A percentile compares a stretch with the other conserved stretches of the same genome.
phyloP scores from a whole-genome alignment of 2,888 invertebrate species.

The Melinaea menophilus region DNA sequence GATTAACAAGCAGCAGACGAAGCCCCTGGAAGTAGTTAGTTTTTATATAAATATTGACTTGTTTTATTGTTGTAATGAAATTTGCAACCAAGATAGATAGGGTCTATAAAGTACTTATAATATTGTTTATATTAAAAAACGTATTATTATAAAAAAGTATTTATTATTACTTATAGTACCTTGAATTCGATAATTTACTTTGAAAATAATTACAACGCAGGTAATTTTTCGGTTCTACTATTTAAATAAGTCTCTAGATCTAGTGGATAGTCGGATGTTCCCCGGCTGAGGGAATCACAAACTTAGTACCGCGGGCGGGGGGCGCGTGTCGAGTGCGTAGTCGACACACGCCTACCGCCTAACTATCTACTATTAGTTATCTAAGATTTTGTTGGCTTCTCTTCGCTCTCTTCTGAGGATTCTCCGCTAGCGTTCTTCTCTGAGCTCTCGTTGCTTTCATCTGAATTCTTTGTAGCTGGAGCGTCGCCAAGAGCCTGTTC shows the following conservation, averaged over 20 bases:
- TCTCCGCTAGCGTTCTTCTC: slow-evolving; percentile 42
- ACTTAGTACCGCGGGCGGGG: slow-evolving; percentile 51
- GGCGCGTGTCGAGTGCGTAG: slow-evolving; percentile 70
- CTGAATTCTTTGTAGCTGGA: slow-evolving; percentile 33
- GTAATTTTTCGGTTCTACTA: slow-evolving; percentile 67
- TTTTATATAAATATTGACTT: too few species aligned
- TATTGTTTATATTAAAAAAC: slow-evolving; percentile 51
- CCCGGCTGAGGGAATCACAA: slow-evolving; percentile 44
- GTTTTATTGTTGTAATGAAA: background rate
- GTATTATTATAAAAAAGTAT: slow-evolving; percentile 38
- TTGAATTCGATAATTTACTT: slow-evolving; percentile 76
- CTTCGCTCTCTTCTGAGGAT: slow-evolving; percentile 53
- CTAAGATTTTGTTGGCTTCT: slow-evolving; percentile 53
- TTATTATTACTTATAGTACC: slow-evolving; percentile 72
- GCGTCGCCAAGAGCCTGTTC: slow-evolving; percentile 44
- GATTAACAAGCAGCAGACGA: too few species aligned
- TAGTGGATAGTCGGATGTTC: slow-evolving; percentile 60
- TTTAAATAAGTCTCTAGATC: slow-evolving; percentile 74
- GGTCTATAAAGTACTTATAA: background rate
- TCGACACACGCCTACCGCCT: slow-evolving; percentile 74
- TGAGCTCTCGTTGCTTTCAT: slow-evolving; percentile 44
- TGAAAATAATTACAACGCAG: slow-evolving; percentile 71
- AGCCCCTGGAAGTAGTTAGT: too few species aligned
- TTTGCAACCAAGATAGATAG: background rate
- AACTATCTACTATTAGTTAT: slow-evolving; percentile 46